Base-by-base conservation (phyloP, 1,140 invertebrate genomes). In the Trinorchestia longiramus region DNA sequence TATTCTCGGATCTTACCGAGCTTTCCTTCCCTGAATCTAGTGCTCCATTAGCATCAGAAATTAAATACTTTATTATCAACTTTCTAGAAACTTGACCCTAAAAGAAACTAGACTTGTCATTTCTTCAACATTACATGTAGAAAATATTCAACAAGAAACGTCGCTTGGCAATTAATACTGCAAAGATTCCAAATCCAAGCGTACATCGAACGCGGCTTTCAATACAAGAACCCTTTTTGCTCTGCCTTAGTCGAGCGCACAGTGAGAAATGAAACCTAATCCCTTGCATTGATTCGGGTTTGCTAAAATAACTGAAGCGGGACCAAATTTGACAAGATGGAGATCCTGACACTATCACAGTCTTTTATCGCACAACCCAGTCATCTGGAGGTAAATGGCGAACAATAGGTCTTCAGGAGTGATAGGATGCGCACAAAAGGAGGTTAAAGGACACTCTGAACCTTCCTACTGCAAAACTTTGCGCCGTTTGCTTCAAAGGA, bases 361-460 rank as follows among this genome's bases (percentile, higher is more conserved):
- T 94, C 43, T 94, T 94, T 47, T 94, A 94, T 94, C 92, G 40
- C 44, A 45, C 6, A 42, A 47, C 92, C 92, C 6, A 1, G 43
- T 94, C 92, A 94, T 94, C 92, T 47, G 43, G 41, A 94, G 40
- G 41, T 94, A 94, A 94, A 94, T 45, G 40, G 43, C 44, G 92
- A 94, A 94, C 92, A 94, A 94, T 94, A 94, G 92, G 92, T 94
- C 92, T 45, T 94, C 40, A 94, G 92, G 92, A 91, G 92, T 11
- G 92, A 43, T 45, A 43, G 44, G 43, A 47, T 94, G 44, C 43
- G 6, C 92, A 28, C 43, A 45, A 94, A 94, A 47, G 41, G 92
- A 40, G 92, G 44, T n/a, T 45, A 44, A 94, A 94, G 43, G 92
- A 47, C 44, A 91, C 88, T 44, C 47, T 42, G 88, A 91, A 41